Percentiles rank a stretch among this genome's conserved stretches.
Conservation (phyloP, 2,888 invertebrate species). For the Tetramorium bicarinatum region DNA sequence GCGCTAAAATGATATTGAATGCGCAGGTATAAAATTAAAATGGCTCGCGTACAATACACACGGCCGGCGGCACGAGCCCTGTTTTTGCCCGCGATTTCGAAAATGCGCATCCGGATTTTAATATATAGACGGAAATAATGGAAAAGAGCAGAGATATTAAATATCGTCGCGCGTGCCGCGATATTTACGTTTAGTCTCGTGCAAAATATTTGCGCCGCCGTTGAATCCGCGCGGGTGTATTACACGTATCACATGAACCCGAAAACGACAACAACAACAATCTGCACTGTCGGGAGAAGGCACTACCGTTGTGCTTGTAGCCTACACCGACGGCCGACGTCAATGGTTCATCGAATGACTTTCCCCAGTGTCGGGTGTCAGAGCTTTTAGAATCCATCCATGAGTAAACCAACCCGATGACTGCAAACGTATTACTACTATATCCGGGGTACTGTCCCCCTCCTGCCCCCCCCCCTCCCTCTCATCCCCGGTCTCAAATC, state of each 20-base stretch:
- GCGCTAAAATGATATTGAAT: constrained; percentile 58
- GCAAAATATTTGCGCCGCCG: constrained; percentile 65
- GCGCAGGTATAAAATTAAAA: constrained; percentile 56
- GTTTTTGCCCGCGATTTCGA: constrained; percentile 52
- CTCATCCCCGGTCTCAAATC: constrained; percentile 1
- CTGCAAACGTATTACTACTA: constrained; percentile 66
- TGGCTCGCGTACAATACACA: constrained; percentile 35
- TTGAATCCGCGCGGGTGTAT: constrained; percentile 33
- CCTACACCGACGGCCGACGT: constrained; percentile 44
- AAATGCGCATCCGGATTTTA: constrained; percentile 55
- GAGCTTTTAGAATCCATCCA: constrained; percentile 75
- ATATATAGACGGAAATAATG: constrained; percentile 53
- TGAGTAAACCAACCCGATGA: constrained; percentile 73
- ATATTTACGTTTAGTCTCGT: constrained; percentile 74
- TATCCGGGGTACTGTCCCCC: constrained; percentile 32
- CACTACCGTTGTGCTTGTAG: constrained; percentile 24
- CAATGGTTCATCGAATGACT: constrained; percentile 69
- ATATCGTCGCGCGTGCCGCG: constrained; percentile 49
- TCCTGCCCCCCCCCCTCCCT: neutral
- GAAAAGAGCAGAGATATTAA: constrained; percentile 51
- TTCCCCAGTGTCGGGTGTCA: constrained; percentile 73
- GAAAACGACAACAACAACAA: constrained; percentile 59
- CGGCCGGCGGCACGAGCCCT: constrained; percentile 39
- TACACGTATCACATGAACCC: constrained; percentile 56
- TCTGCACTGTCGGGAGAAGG: constrained; percentile 18